phyloP scores from a whole-genome alignment of 2,888 invertebrate species.

The Eurytoma adleriae region DNA sequence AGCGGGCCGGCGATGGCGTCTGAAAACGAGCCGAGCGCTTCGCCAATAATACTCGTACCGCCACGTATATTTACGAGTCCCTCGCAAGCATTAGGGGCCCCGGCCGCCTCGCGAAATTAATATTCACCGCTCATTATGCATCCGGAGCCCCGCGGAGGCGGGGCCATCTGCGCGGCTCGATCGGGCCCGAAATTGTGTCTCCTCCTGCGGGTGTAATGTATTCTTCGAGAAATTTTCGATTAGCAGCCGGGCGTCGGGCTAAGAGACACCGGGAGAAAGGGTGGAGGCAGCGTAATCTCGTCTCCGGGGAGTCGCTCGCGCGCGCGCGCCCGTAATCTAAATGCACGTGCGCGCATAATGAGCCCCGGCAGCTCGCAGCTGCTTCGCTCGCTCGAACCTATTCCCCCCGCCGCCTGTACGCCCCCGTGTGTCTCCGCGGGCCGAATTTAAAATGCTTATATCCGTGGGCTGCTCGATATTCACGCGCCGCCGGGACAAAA shows the following conservation, averaged over 20 bases:
- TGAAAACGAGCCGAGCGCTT: neutral
- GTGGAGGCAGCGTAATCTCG: slow-evolving; percentile 43
- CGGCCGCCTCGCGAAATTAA: slow-evolving; percentile 31
- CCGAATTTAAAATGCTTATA: slow-evolving; percentile 34
- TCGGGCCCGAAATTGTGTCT: slow-evolving; percentile 24
- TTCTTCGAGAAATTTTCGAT: slow-evolving; percentile 52
- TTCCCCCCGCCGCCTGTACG: neutral
- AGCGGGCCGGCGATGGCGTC: no score
- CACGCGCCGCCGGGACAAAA: slow-evolving; percentile 20
- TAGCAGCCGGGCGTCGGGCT: slow-evolving; percentile 16
- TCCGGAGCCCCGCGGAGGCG: neutral
- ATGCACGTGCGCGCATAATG: slow-evolving; percentile 60
- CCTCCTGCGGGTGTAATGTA: slow-evolving; percentile 31
- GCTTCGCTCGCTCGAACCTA: slow-evolving; percentile 29
- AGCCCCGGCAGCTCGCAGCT: slow-evolving; percentile 56
- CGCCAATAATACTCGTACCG: neutral
- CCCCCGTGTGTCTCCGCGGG: slow-evolving; percentile 43
- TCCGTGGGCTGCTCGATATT: slow-evolving; percentile 28
- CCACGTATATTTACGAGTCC: slow-evolving; percentile 24
- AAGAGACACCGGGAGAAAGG: neutral
- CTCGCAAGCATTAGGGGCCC: slow-evolving; percentile 31
- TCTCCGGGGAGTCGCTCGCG: slow-evolving; percentile 32
- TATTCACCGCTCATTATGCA: slow-evolving; percentile 50
- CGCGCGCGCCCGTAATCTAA: slow-evolving; percentile 56
- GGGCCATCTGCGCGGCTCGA: slow-evolving; percentile 10